Base-by-base conservation (phyloP, 1,140 invertebrate species). In the Caenorhabditis latens region DNA sequence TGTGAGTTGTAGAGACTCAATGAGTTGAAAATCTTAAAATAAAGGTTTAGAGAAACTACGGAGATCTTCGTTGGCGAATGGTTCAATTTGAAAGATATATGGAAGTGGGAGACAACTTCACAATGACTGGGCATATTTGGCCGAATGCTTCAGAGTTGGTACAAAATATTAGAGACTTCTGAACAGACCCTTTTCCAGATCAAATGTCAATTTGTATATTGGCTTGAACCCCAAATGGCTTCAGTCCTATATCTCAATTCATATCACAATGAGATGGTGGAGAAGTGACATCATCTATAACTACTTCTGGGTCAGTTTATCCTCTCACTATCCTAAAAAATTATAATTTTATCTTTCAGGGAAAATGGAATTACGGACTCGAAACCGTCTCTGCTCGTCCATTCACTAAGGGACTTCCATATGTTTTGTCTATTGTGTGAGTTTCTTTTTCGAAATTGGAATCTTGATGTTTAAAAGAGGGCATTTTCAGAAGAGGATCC, bases 211-310 rank as follows among this genome's bases (percentile, higher is more conserved):
- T 46, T 32, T 71, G 42, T 71, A 71, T 42, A 14, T 71, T 11
- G 40, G 65, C 4, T 4, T 43, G 11, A 46, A 43, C n/a, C 65
- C 65, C 4, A 19, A 19, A 46, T 71, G 19, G 13, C 65, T 71
- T 1, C 65, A 71, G 24, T 71, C 65, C 4, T 19, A 43, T 0
- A 71, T 71, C 19, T 71, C 40, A 4, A 71, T 71, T 43, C 65
- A 71, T 71, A 24, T 71, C 14, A 71, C 43, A 43, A 71, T 71
- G 65, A 71, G 65, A 71, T 71, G 65, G 65, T 43, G 40, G 42
- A 71, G 40, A 19, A n/a, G 1, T 43, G 65, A 46, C 6, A 46
- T 71, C 16, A 46, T 71, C 19, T 71, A 71, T 71, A 71, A 71
- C 19, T 71, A 71, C 19, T 71, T 71, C n/a, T 71, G 40, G 40